Conservation (phyloP, 2,797 vertebrate species). For the Pogonophryne albipinna region DNA sequence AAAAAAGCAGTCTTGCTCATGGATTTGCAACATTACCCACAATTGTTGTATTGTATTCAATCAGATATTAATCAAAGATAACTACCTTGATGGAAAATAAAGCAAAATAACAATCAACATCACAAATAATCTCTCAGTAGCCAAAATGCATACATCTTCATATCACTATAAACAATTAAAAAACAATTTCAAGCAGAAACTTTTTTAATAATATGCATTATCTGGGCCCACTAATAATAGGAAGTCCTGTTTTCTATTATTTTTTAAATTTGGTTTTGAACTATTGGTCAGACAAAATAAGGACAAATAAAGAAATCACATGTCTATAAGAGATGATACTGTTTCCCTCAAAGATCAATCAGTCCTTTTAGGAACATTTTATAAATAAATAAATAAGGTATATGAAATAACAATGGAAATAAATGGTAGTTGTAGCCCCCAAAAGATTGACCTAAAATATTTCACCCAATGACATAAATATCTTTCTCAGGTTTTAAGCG, state of each 20-base stretch:
- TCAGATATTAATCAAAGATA: not conserved
- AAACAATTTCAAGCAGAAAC: too few species aligned
- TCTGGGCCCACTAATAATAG: too few species aligned
- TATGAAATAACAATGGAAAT: not conserved
- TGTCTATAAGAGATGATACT: not conserved
- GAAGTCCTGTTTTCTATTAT: not conserved
- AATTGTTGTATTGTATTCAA: not conserved
- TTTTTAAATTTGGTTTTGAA: not conserved
- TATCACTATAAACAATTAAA: not conserved
- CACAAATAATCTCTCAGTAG: not conserved
- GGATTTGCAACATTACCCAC: not conserved
- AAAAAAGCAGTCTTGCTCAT: not conserved
- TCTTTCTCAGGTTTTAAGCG: constrained; percentile 28
- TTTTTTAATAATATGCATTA: too few species aligned
- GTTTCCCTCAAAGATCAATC: too few species aligned
- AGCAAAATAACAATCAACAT: not conserved
- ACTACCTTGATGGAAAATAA: not conserved
- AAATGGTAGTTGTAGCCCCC: not conserved
- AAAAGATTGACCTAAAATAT: not conserved
- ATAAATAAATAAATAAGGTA: not conserved
- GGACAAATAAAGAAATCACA: constrained; percentile 10
- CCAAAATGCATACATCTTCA: too few species aligned
- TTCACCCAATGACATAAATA: constrained; percentile 35
- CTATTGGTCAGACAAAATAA: constrained; percentile 19
- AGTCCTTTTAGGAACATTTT: too few species aligned